Evolutionary conservation across 2,113 vertebrate species (phyloP).

Genomic region (Cervus canadensis): DNA sequence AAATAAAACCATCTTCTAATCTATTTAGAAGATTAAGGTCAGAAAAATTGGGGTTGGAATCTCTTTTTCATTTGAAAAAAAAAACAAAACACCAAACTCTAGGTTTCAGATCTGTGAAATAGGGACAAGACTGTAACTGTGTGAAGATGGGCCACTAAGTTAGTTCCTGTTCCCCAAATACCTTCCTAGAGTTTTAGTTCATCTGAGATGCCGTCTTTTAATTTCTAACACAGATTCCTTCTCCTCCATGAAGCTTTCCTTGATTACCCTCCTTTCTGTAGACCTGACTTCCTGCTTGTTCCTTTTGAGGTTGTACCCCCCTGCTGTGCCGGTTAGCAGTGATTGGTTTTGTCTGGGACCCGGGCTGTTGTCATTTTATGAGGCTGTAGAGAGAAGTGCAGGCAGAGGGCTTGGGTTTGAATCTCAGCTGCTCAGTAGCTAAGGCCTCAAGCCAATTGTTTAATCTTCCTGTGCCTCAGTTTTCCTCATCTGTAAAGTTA

Average conservation of each 20-base stretch:
- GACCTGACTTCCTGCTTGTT: not conserved
- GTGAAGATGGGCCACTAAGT: not conserved
- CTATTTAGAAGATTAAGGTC: not conserved
- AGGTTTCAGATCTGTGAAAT: not conserved
- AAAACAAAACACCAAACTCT: not conserved
- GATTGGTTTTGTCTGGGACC: not conserved
- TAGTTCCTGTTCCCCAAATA: not conserved
- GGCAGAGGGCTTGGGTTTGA: not conserved
- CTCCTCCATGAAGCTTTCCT: not conserved
- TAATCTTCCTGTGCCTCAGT: not conserved
- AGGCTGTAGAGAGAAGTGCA: not conserved
- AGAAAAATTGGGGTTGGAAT: not conserved
- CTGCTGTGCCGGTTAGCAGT: not conserved
- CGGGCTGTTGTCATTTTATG: not conserved
- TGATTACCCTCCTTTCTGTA: rapidly evolving
- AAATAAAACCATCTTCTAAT: not conserved
- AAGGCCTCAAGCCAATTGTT: not conserved
- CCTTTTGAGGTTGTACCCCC: not conserved
- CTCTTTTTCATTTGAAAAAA: not conserved
- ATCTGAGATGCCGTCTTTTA: not conserved
- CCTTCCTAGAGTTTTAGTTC: not conserved
- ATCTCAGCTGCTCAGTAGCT: not conserved
- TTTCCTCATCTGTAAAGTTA: not conserved
- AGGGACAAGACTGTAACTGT: not conserved
- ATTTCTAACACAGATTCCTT: not conserved